Conservation (phyloP, 2,113 vertebrate species). For the Colaptes auratus region DNA sequence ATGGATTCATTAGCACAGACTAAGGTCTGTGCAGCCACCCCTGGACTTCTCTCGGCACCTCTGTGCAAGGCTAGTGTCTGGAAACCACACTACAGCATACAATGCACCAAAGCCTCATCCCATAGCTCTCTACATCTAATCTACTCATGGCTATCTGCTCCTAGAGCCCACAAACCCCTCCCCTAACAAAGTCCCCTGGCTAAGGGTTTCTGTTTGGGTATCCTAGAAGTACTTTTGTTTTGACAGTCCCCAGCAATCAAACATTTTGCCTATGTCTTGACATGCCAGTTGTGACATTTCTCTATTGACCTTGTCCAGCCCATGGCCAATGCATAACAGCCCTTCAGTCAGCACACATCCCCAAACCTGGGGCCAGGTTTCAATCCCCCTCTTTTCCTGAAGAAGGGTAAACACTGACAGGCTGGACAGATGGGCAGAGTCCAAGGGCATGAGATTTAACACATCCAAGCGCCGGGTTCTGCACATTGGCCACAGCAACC, state of each 20-base stretch:
- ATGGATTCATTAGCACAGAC: not conserved
- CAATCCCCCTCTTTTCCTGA: not conserved
- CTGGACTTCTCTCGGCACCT: not conserved
- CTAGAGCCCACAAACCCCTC: not conserved
- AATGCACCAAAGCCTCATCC: not conserved
- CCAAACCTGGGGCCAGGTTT: not conserved
- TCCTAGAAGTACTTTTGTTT: not conserved
- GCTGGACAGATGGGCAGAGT: too few species aligned
- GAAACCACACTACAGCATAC: not conserved
- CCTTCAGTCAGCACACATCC: not conserved
- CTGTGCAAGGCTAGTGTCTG: not conserved
- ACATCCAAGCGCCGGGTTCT: too few species aligned
- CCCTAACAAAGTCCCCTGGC: not conserved
- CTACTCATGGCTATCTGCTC: not conserved
- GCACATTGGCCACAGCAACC: too few species aligned
- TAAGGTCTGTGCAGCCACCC: not conserved
- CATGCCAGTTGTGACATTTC: not conserved
- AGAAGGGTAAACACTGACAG: not conserved
- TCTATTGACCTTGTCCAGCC: not conserved
- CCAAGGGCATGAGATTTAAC: too few species aligned
- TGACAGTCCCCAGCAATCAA: not conserved
- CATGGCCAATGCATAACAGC: not conserved
- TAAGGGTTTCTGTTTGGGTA: not conserved
- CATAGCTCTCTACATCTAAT: not conserved
- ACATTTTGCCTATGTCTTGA: not conserved